Evolutionary conservation across 2,113 vertebrate species (phyloP), one percentile per base, ranked within the genome.

Genomic region (Corythoichthys haematopterus): DNA sequence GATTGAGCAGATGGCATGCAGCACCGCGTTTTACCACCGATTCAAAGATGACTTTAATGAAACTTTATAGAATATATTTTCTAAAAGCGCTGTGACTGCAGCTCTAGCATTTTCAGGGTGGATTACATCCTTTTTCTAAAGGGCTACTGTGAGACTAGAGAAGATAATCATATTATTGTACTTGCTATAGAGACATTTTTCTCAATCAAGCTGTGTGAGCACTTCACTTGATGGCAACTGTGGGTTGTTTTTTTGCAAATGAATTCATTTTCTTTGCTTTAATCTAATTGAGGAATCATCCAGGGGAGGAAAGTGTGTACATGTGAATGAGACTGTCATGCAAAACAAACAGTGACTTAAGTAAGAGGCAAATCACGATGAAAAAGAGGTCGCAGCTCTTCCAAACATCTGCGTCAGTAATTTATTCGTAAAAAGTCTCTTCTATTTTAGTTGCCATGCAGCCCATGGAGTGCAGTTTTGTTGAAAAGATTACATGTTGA

Each of bases 11-110:
- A 75, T 37, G 66, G 64, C 69, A 37, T 14, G 40, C 67, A 68
- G 45, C 52, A 69, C 65, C 56, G 64, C 43, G 40, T 79, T 72
- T 57, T 75, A 69, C 74, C 76, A 70, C 62, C 66, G 11, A 68
- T 65, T 8, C 66, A 80, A 65, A n/a, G 33, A 66, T 69, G 80
- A 78, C 82, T 66, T 80, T 82, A 85, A 87, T 79, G 71, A 78
- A 78, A 84, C 76, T 79, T 84, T 76, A 83, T 83, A 84, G 69
- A 80, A 81, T 71, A 65, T 64, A 66, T 79, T 76, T 73, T 64
- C 20, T 10, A 33, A 46, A 14, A 76, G 64, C 55, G 69, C 66
- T 52, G 57, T 15, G 7, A 43, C 36, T 72, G 68, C 76, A 51
- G 72, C 69, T 12, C n/a, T 45, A 69, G 65, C 57, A 64, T 78